Evolutionary conservation across 2,797 vertebrate species (phyloP), one percentile per base, ranked within the genome.

Genomic region (Caiman crocodilus): DNA sequence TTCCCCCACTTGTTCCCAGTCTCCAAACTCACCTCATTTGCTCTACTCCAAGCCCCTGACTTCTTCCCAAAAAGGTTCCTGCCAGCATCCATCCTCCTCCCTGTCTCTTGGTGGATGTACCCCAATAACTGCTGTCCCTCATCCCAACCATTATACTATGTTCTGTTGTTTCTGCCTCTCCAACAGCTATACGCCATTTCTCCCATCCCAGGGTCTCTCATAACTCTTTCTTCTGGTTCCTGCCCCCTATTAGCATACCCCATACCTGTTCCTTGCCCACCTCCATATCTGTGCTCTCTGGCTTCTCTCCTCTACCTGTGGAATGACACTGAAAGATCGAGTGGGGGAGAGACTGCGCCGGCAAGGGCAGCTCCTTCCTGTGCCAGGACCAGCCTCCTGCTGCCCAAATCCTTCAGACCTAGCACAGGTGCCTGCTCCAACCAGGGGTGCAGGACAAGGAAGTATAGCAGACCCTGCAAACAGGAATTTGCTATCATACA

Each of bases 361-460:
- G 1, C 7, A 0, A 2, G 14, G 1, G 1, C 5, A 1, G 3
- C 60, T 15, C 2, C 1, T n/a, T 2, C 18, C 26, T 9, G 3
- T 1, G 2, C 23, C 11, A 1, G 3, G 26, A 4, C 16, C 5
- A 18, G 1, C 26, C 60, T 3, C 55, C 4, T 12, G 21, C 58
- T 4, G 50, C 30, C 18, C 32, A 9, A 57, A 57, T 59, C 65
- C 13, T 57, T 26, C 26, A 1, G 7, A 17, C 18, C 14, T 12
- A n/a, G 35, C 60, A 26, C 16, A 26, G 2, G 67, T 23, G 57
- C 14, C 1, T 42, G 0, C 0, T 0, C 2, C 18, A 18, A 23
- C 2, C 14, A 5, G 2, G 60, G 1, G 28, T 30, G 9, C 23
- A 14, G 26, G 4, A 11, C 17, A 56, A 77, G 74, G 82, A 32